Conservation (phyloP, 2,888 invertebrate genomes). For the Perithous albicinctus region DNA sequence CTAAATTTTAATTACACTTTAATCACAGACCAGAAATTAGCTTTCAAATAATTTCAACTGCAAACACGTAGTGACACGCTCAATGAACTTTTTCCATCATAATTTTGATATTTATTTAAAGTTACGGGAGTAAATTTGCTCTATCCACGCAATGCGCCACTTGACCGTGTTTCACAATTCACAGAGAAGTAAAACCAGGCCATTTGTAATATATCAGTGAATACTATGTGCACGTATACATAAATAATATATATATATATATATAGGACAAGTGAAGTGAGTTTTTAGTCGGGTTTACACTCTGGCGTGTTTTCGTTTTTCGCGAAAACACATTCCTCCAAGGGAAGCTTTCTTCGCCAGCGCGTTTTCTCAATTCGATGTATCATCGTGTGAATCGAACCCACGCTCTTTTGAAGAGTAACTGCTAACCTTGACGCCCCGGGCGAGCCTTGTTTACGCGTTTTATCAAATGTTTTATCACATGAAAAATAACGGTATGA, state of each 20-base stretch:
- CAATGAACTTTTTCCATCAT: not conserved
- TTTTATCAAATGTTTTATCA: not conserved
- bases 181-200: conserved; percentile 65
- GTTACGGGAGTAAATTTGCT: conserved; percentile 69
- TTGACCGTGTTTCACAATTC: conserved; percentile 74
- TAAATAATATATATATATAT: not conserved
- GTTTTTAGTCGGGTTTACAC: not conserved
- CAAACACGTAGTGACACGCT: not conserved
- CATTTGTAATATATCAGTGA: conserved; percentile 73
- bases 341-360: not conserved
- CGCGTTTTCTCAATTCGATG: not conserved
- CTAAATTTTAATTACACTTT: not conserved
- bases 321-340: not conserved
- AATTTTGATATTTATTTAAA: conserved; percentile 16
- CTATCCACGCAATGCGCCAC: conserved; percentile 74
- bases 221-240: not conserved
- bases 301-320: not conserved
- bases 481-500: not conserved
- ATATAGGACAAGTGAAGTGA: not conserved
- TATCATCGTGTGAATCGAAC: not conserved
- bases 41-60: not conserved
- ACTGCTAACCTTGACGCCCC: not conserved
- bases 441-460: conserved; percentile 11
- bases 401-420: not conserved
- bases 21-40: not conserved